Evolutionary conservation across 2,113 vertebrate species (phyloP), one percentile per base, ranked within the genome.

Genomic region (Chaetodon auriga): DNA sequence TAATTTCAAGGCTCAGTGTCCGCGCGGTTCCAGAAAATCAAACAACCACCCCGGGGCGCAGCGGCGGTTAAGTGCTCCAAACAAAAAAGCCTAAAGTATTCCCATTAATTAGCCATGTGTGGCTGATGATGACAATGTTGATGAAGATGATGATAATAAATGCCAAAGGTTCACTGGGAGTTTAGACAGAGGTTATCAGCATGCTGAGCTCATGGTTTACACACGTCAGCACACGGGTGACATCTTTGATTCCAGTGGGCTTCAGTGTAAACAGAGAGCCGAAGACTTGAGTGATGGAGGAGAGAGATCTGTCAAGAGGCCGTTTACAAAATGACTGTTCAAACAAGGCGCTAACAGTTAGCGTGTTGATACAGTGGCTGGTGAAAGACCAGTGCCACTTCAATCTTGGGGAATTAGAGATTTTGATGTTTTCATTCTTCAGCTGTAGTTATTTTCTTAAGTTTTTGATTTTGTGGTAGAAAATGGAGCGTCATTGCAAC

Each of bases 151-250:
- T 86, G 75, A 89, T 87, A 88, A 92, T 87, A 83, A 85, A 92
- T 79, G 85, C 73, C 70, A 80, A 69, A 62, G 70, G 87, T 89
- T 90, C 75, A 83, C 57, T 55, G 63, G 35, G 76, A 88, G 92
- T 93, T 93, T 92, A 92, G 92, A 91, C 81, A 75, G 77, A 89
- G 88, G 90, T 92, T 87, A 92, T 92, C 90, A 85, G 88, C 90
- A 79, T 82, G 76, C 87, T 89, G 88, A 90, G 83, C 85, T 93
- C 90, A 91, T 88, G 84, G 90, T 92, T 93, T 92, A 92, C 78
- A 74, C 61, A 36, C 60, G 62, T 88, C 92, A 80, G 81, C 48
- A 58, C 30, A 3, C 1, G 74, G 64, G 75, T 73, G 89, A 90
- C 89, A 91, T 92, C 80, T 82, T 68, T 86, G 86, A 88, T 85